Base-by-base conservation (phyloP, 2,113 vertebrate species). In the Cavia aperea region DNA sequence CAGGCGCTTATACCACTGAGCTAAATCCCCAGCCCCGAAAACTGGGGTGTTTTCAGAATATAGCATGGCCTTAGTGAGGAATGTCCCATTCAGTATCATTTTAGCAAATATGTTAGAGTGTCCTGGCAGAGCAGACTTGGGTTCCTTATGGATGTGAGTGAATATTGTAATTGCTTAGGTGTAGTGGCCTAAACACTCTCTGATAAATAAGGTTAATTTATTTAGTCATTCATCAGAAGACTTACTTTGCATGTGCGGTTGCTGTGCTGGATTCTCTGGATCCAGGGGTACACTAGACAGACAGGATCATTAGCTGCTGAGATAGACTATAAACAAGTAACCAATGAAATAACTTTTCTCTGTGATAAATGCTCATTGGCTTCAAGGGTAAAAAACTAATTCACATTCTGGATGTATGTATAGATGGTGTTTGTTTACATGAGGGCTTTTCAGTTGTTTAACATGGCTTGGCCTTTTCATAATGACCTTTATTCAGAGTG, bases 21-120 rank as follows among this genome's bases (percentile, higher is more conserved):
- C 39, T 39, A 39, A 39, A 39, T 39, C 39, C 39, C 39, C 39
- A 39, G 39, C 39, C 39, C 39, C 39, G 3, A 88, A 58, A 91
- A 86, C 65, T 89, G 31, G 62, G 81, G 51, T 86, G 39, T 95
- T 94, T 95, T 86, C 56, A 56, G 77, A 92, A 72, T 81, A 49
- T 33, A 70, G 33, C 43, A 46, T 72, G 43, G 86, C 65, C 65
- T 95, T 90, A 88, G 82, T 86, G 89, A 95, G 83, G 43, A 84
- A 66, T 33, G 33, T 92, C 87, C 13, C 16, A 39, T 94, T 75
- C 81, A 75, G 65, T 92, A 36, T 66, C 58, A 70, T 89, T 93
- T 94, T 91, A 95, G 81, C 79, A 94, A 77, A 77, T 56, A 29
- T 70, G 43, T 79, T 83, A 68, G 73, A 86, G 77, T 18, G 84